Evolutionary conservation across 1,140 invertebrate species (phyloP).

Genomic region (Drosophila cardini): DNA sequence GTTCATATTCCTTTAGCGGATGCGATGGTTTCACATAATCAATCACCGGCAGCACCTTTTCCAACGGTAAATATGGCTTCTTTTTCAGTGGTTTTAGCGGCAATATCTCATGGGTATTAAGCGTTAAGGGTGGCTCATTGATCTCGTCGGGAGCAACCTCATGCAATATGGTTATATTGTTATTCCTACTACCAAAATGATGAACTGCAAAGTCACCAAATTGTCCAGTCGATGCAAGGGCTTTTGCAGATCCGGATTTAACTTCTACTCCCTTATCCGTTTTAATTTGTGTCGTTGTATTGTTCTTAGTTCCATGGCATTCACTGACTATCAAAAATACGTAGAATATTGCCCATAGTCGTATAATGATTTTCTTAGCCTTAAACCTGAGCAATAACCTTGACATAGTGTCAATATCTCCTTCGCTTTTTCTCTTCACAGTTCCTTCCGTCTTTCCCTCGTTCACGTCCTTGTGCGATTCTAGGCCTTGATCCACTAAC

Average conservation of each 20-base stretch:
- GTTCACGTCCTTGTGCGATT: neutral
- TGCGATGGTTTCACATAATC: constrained; percentile 70
- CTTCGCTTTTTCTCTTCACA: neutral
- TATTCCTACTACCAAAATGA: constrained; percentile 29
- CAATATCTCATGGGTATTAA: constrained; percentile 74
- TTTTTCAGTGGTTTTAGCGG: constrained; percentile 74
- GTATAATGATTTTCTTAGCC: neutral
- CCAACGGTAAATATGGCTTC: constrained; percentile 72
- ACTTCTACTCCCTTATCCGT: neutral
- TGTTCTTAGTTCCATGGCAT: neutral
- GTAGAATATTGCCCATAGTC: constrained; percentile 2
- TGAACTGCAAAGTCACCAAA: constrained; percentile 30
- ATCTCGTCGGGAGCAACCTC: constrained; percentile 55
- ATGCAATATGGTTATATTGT: constrained; percentile 78
- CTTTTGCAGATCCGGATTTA: neutral
- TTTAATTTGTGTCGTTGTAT: neutral
- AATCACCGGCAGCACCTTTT: constrained; percentile 62
- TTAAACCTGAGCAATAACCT: constrained; percentile 14
- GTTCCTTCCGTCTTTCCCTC: neutral
- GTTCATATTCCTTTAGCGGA: constrained; percentile 70
- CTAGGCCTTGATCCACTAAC: neutral
- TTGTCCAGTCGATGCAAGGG: constrained; percentile 28
- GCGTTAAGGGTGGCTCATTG: constrained; percentile 51
- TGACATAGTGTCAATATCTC: constrained; percentile 18
- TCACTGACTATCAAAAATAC: neutral